Evolutionary conservation across 1,140 invertebrate species (phyloP).

Genomic region (Sitobion miscanthi): DNA sequence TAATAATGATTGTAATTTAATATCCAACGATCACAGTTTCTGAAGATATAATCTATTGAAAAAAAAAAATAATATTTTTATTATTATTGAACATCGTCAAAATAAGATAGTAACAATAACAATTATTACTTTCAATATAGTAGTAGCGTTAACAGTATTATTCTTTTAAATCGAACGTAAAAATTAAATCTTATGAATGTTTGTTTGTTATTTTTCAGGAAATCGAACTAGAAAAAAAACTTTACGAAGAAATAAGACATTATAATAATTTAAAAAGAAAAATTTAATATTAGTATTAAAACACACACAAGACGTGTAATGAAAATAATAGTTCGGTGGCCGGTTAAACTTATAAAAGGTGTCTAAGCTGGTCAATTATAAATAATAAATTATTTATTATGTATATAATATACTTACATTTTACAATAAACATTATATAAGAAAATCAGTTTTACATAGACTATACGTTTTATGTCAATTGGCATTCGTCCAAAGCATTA

Average conservation of each 20-base stretch:
- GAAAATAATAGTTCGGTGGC: neutral
- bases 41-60: no score
- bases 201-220: neutral
- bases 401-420: neutral
- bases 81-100: neutral
- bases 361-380: neutral
- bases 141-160: neutral
- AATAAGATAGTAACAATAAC: neutral
- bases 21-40: no score
- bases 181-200: neutral
- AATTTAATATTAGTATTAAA: neutral
- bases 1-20: no score
- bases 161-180: neutral
- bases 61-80: neutral
- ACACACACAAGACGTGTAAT: neutral
- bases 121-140: neutral
- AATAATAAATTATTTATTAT: neutral
- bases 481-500: neutral
- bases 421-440: neutral
- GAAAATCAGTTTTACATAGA: neutral
- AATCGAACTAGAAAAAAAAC: neutral
- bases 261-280: neutral
- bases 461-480: neutral
- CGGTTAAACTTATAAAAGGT: neutral
- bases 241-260: slow-evolving; percentile 23